Evolutionary conservation across 2,888 invertebrate species (phyloP).

Genomic region (Orchestes rusci): DNA sequence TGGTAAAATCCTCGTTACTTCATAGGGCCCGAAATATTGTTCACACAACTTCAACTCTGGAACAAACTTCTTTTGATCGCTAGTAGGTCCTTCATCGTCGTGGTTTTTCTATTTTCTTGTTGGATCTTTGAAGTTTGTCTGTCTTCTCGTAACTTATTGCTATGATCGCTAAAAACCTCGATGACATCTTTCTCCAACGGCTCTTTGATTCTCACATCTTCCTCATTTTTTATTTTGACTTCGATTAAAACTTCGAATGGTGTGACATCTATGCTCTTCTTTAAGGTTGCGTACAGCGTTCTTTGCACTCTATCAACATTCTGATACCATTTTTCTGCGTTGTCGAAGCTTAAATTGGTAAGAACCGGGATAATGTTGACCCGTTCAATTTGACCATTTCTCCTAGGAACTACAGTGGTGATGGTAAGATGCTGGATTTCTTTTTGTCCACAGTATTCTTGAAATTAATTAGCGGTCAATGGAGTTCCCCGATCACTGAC

Average conservation of each 20-base stretch:
- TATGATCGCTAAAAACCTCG: slow-evolving; percentile 13
- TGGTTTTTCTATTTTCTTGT: slow-evolving; percentile 28
- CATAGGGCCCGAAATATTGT: slow-evolving; percentile 36
- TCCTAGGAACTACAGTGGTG: slow-evolving; percentile 34
- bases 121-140: slow-evolving; percentile 19
- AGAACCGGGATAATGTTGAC: slow-evolving; percentile 21
- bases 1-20: no score
- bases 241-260: no score
- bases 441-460: slow-evolving; percentile 36
- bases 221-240: no score
- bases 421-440: slow-evolving; percentile 33
- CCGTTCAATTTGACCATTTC: slow-evolving; percentile 38
- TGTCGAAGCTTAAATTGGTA: slow-evolving; percentile 14
- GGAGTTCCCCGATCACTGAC: slow-evolving; percentile 37
- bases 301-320: no score
- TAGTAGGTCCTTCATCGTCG: slow-evolving; percentile 32
- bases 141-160: slow-evolving; percentile 21
- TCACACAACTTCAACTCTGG: slow-evolving; percentile 34
- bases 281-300: no score
- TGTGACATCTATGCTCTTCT: no score
- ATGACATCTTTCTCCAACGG: slow-evolving; percentile 14
- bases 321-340: slow-evolving; percentile 25
- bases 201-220: no score
- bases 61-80: slow-evolving; percentile 37
- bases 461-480: slow-evolving; percentile 36